Evolutionary conservation across 2,797 vertebrate species (phyloP).

Genomic region (Esox lucius): DNA sequence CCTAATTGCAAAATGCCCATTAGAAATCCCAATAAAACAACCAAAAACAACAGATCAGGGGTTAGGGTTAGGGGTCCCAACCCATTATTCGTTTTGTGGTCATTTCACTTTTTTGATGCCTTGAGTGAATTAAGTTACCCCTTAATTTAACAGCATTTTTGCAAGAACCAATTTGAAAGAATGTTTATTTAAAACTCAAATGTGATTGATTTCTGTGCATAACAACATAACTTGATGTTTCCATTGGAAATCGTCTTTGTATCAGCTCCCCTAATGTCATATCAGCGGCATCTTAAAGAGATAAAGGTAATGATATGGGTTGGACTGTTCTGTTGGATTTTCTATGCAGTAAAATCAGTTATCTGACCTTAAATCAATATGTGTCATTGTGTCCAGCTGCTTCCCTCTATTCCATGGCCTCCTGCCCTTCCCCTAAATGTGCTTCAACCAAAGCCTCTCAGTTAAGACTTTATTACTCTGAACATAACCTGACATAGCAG

Average conservation of each 20-base stretch:
- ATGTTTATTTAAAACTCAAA: not conserved
- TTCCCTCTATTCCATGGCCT: not conserved
- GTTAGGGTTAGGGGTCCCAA: constrained; percentile 65
- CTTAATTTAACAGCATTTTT: too few relatives aligned
- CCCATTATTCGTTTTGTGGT: constrained; percentile 20
- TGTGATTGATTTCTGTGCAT: not conserved
- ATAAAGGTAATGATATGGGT: too few relatives aligned
- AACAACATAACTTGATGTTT: not conserved
- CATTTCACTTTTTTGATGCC: not conserved
- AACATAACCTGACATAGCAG: not conserved
- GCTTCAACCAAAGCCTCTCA: constrained; percentile 1
- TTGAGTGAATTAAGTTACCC: not conserved
- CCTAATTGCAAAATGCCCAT: constrained; percentile 68
- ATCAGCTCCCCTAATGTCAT: not conserved
- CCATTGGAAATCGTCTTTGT: constrained; percentile 3
- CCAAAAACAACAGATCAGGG: constrained; percentile 57
- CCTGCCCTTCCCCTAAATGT: not conserved
- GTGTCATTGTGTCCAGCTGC: not conserved
- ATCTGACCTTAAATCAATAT: too few relatives aligned
- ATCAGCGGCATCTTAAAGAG: too few relatives aligned
- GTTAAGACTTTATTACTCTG: constrained; percentile 15
- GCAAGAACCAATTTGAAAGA: not conserved
- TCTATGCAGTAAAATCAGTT: too few relatives aligned
- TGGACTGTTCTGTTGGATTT: too few relatives aligned
- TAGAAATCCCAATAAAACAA: constrained; percentile 62